Evolutionary conservation across 2,888 invertebrate genomes (phyloP).

Genomic region (Morinoia aosen): DNA sequence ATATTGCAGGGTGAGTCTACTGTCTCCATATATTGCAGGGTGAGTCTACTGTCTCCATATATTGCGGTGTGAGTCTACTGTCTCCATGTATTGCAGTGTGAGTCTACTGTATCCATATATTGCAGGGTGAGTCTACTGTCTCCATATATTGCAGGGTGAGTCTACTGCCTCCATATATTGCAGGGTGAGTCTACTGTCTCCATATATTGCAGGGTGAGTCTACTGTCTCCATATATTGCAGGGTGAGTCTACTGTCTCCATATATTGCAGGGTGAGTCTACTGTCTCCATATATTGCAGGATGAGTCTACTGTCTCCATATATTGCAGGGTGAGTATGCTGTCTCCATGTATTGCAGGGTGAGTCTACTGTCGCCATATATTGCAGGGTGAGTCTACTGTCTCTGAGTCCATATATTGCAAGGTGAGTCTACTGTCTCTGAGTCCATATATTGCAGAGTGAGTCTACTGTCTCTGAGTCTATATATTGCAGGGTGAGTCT

Average conservation of each 20-base stretch:
- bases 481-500: background rate
- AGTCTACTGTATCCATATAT: slow-evolving; percentile 61
- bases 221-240: too few species aligned
- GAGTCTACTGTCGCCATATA: slow-evolving; percentile 6
- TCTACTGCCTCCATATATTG: slow-evolving; percentile 56
- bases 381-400: slow-evolving; percentile 59
- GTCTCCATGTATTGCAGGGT: slow-evolving; percentile 43
- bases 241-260: slow-evolving; percentile 58
- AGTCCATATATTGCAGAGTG: background rate
- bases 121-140: slow-evolving; percentile 59
- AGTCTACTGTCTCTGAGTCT: slow-evolving; percentile 58
- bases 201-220: background rate
- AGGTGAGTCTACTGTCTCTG: too few species aligned
- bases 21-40: slow-evolving; percentile 53
- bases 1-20: slow-evolving; percentile 20
- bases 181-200: background rate
- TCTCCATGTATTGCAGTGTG: background rate
- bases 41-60: background rate
- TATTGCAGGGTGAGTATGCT: background rate
- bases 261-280: slow-evolving; percentile 62
- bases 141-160: background rate
- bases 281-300: background rate
- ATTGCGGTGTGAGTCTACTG: too few species aligned
- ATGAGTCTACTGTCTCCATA: slow-evolving; percentile 56
- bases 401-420: background rate